These are phyloP conservation scores for Petaurus breviceps DNA, from an alignment of 2,113 vertebrate genomes.

Conservation along the genomic window DNA sequence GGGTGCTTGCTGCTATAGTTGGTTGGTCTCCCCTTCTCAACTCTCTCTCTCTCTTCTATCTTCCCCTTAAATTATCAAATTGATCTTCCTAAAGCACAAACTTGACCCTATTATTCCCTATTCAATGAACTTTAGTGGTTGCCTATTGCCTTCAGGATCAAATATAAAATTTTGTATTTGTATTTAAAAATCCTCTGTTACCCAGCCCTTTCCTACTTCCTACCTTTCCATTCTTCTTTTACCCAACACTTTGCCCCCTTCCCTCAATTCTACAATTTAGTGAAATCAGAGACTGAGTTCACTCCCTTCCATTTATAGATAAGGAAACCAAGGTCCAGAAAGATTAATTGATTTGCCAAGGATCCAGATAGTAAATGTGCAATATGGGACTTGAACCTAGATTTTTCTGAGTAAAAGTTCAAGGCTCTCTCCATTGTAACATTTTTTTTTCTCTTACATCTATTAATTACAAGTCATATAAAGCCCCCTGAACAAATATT, in stretches of 20 bases:
- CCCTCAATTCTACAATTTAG: not conserved
- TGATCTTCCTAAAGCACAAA: not conserved
- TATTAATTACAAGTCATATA: not conserved
- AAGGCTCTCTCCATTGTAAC: not conserved
- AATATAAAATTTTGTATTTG: not conserved
- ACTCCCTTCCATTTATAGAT: not conserved
- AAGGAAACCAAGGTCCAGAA: not conserved
- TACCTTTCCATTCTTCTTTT: not conserved
- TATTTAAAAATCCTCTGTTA: not conserved
- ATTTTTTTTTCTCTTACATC: not conserved
- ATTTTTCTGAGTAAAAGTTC: not conserved
- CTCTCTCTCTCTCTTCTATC: too few species aligned
- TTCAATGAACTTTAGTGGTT: not conserved
- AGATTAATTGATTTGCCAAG: not conserved
- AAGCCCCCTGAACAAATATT: not conserved
- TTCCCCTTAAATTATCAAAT: too few species aligned
- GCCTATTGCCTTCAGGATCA: not conserved
- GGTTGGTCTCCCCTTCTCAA: not conserved
- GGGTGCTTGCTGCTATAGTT: too few species aligned
- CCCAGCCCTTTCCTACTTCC: not conserved
- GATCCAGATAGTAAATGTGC: not conserved
- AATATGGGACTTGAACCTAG: not conserved
- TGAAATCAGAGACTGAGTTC: not conserved
- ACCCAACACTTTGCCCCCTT: not conserved
- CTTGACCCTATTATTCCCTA: not conserved